A percentile compares a stretch with the other conserved stretches of the same genome.
These are phyloP conservation scores for Phacellophora camtschatica DNA, from an alignment of 30 jellyfish, hydroid and myxozoan genomes.

Conservation along the genomic window DNA sequence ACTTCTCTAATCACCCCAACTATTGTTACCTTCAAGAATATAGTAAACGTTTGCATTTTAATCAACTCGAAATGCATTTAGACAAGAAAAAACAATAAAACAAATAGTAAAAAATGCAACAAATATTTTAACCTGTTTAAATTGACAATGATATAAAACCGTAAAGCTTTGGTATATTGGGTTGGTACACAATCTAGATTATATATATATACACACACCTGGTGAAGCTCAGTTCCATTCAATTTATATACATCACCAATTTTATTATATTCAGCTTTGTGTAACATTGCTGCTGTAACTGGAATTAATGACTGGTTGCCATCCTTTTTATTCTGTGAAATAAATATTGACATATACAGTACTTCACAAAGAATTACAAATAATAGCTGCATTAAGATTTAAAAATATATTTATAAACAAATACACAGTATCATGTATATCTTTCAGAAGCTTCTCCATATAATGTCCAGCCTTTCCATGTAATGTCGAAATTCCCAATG, in stretches of 20 bases:
- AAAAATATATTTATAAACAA: too few species aligned
- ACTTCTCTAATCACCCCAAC: slow-evolving; percentile 93
- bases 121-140: too few species aligned
- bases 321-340: background rate
- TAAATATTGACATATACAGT: background rate
- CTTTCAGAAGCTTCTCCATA: too few species aligned
- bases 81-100: background rate
- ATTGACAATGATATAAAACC: too few species aligned
- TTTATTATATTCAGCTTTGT: slow-evolving; percentile 65
- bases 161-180: background rate
- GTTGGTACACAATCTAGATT: background rate
- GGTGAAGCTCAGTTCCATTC: slow-evolving; percentile 82
- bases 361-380: too few species aligned
- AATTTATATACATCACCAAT: slow-evolving; percentile 55
- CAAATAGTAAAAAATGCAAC: background rate
- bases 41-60: too few species aligned
- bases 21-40: slow-evolving; percentile 82
- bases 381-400: too few species aligned
- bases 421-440: too few species aligned
- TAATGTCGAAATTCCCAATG: too few species aligned
- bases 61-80: too few species aligned
- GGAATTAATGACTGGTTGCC: slow-evolving; percentile 21
- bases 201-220: slow-evolving; percentile 37
- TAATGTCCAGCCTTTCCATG: too few species aligned
- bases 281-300: slow-evolving; percentile 66